Conservation (phyloP, 2,888 invertebrate genomes). For the Epirrhoe tristata region DNA sequence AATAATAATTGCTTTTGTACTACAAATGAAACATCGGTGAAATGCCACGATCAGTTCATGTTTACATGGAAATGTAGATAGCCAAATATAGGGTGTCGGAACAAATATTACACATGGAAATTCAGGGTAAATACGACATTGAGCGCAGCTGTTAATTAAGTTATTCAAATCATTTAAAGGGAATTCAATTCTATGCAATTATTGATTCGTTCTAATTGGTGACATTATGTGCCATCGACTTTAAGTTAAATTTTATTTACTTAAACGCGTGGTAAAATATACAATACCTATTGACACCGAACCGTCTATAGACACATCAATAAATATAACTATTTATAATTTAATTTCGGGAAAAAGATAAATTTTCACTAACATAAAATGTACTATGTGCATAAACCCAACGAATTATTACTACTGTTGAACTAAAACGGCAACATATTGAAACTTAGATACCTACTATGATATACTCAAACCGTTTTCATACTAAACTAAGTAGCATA, state of each 20-base stretch:
- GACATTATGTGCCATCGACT: background rate
- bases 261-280: no score
- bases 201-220: no score
- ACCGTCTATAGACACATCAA: background rate
- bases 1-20: slow-evolving; percentile 66
- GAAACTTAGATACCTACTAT: background rate
- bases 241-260: background rate
- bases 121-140: slow-evolving; percentile 18
- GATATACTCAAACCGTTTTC: background rate
- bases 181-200: no score
- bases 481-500: background rate
- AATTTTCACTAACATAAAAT: background rate
- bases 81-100: slow-evolving; percentile 40
- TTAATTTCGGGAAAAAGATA: background rate
- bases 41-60: slow-evolving; percentile 46
- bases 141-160: slow-evolving; percentile 5
- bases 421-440: slow-evolving; percentile 21
- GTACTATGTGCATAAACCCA: slow-evolving; percentile 1
- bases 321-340: background rate
- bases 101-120: slow-evolving; percentile 41
- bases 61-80: slow-evolving; percentile 31
- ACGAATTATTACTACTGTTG: background rate
- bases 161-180: background rate
- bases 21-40: slow-evolving; percentile 55
- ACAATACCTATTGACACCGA: background rate